Evolutionary conservation across 2,113 vertebrate genomes (phyloP), one percentile per base, ranked within the genome.

Genomic region (Alouatta palliata): DNA sequence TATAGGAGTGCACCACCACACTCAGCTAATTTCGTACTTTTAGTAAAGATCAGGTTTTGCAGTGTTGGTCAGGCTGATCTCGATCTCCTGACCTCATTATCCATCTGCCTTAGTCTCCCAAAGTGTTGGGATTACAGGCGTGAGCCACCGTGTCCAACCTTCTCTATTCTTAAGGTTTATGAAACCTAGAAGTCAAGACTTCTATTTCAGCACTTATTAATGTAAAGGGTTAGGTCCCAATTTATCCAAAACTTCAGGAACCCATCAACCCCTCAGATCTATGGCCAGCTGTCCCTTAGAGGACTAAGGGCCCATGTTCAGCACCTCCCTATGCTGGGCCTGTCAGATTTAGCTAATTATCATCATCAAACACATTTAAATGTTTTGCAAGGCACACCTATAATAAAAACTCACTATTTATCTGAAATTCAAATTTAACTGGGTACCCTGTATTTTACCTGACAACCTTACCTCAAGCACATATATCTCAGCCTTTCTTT

Each of bases 401-500:
- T 3, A 45, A 3, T 79, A 83, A 92, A 64, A 91, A 76, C 49
- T 87, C 25, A 35, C 73, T 49, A 10, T 79, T 77, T 52, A 45
- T 77, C 21, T 88, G 35, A 96, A 94, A 75, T 83, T 25, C 20
- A 47, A 10, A 43, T 90, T 85, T 37, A 92, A 35, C 52, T 75
- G 56, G 37, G 1, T 8, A 68, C 47, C 80, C 56, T 54, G 2
- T 21, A 71, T 91, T 77, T 87, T 71, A 49, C 71, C 27, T 58
- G 75, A 87, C 30, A 71, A 21, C 3, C 27, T 94, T 49, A 71
- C 14, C 13, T 7, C 23, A 54, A 52, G n/a, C 21, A 70, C 58
- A 32, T 2, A 6, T 54, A 93, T 32, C 20, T 79, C 35, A 61
- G 14, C 6, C 25, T 19, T 87, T 45, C 32, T 76, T 49, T 92